Evolutionary conservation across 2,113 vertebrate genomes (phyloP).

Genomic region (Cottus gobio): DNA sequence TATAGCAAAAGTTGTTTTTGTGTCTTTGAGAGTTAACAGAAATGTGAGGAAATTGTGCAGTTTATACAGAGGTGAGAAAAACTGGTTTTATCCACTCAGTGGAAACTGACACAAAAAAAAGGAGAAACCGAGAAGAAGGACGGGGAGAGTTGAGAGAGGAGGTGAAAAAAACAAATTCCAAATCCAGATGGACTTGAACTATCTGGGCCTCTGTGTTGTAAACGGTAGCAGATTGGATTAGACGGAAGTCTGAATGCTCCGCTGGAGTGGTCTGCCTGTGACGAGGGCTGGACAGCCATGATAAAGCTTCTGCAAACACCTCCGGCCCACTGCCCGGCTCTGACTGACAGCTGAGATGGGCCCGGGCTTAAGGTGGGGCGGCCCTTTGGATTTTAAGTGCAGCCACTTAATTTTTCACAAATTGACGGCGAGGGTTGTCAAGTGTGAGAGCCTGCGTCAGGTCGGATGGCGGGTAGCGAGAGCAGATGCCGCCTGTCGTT

Average conservation of each 20-base stretch:
- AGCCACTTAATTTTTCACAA: conserved; percentile 73
- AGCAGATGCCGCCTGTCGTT: conserved; percentile 46
- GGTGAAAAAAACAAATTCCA: not conserved
- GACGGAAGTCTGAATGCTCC: conserved; percentile 18
- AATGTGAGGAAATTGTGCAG: not conserved
- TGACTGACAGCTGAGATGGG: conserved; percentile 68
- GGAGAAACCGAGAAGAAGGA: not conserved
- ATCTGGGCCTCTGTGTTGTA: conserved; percentile 40
- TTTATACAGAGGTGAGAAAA: not conserved
- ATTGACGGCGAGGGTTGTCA: conserved; percentile 67
- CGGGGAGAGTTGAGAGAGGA: not conserved
- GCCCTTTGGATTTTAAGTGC: conserved; percentile 61
- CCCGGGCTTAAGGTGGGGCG: conserved; percentile 54
- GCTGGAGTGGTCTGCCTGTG: conserved; percentile 31
- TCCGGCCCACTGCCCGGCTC: conserved; percentile 30
- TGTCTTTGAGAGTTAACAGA: not conserved
- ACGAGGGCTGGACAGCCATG: conserved; percentile 51
- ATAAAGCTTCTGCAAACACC: conserved; percentile 68
- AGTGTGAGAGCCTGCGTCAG: conserved; percentile 43
- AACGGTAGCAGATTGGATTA: conserved; percentile 60
- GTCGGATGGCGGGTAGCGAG: conserved; percentile 34
- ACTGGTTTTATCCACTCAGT: no score
- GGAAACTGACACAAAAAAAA: not conserved
- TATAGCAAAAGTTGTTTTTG: not conserved
- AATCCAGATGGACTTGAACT: conserved; percentile 45